A percentile compares a stretch with the other conserved stretches of the same genome.
Evolutionary conservation across 2,113 vertebrate genomes (phyloP).

Genomic region (Ochotona princeps): DNA sequence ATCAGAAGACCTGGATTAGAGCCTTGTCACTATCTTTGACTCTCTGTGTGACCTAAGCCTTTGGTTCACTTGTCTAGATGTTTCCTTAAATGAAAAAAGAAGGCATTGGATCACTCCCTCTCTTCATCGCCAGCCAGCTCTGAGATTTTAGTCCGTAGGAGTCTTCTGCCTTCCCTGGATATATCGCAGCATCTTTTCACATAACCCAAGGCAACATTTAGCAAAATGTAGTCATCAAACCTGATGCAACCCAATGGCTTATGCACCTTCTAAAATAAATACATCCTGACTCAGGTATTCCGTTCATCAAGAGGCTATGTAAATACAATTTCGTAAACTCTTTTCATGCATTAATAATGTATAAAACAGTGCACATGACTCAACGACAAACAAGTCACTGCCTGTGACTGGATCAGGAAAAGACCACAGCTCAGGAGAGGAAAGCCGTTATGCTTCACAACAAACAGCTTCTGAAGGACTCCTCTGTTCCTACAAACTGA

Average conservation of each 20-base stretch:
- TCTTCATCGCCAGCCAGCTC: background rate
- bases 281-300: background rate
- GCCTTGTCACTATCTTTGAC: accelerated
- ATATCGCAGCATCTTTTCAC: background rate
- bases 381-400: background rate
- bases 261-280: background rate
- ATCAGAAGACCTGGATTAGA: background rate
- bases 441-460: background rate
- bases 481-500: background rate
- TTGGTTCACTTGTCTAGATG: background rate
- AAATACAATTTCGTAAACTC: background rate
- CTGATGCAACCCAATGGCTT: background rate
- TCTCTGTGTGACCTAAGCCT: background rate
- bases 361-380: background rate
- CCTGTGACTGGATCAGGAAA: background rate
- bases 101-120: background rate
- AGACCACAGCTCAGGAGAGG: background rate
- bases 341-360: background rate
- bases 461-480: background rate
- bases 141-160: background rate
- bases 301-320: background rate
- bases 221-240: background rate
- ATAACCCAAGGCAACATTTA: background rate
- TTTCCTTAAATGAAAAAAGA: background rate
- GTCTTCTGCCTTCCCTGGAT: background rate